phyloP scores from a whole-genome alignment of 2,113 vertebrate species.

The Azemiops feae region DNA sequence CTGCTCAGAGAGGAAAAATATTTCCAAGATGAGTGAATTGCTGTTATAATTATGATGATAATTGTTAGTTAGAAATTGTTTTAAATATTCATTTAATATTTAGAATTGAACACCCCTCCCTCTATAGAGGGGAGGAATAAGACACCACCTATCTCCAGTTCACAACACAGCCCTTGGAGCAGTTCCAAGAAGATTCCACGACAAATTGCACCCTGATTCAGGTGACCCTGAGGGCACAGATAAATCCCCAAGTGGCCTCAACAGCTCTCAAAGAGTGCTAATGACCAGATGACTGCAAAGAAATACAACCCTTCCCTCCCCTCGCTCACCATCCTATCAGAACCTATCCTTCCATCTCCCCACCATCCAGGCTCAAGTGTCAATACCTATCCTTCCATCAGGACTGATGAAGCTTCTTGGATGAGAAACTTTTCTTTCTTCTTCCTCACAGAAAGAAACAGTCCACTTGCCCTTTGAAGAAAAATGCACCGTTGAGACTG shows the following conservation, averaged over 20 bases:
- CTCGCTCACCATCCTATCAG: neutral
- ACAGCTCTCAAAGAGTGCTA: neutral
- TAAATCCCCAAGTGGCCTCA: neutral
- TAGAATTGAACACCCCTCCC: neutral
- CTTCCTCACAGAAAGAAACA: neutral
- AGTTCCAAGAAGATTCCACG: neutral
- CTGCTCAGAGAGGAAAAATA: neutral
- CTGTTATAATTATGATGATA: neutral
- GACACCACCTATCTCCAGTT: neutral
- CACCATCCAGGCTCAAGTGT: neutral
- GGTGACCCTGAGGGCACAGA: neutral
- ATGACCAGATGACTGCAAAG: neutral
- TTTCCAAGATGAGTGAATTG: neutral
- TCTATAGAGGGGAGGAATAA: neutral
- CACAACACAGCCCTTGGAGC: neutral
- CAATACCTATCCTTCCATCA: neutral
- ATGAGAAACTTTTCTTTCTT: neutral
- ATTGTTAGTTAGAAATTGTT: neutral
- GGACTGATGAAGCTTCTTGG: neutral
- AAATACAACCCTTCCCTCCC: too few species aligned
- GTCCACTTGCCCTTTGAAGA: neutral
- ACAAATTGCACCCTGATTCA: neutral
- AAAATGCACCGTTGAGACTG: neutral
- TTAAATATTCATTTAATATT: neutral
- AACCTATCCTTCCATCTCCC: neutral